phyloP scores from a whole-genome alignment of 1,140 invertebrate species.

The Proctacanthus coquilletti region DNA sequence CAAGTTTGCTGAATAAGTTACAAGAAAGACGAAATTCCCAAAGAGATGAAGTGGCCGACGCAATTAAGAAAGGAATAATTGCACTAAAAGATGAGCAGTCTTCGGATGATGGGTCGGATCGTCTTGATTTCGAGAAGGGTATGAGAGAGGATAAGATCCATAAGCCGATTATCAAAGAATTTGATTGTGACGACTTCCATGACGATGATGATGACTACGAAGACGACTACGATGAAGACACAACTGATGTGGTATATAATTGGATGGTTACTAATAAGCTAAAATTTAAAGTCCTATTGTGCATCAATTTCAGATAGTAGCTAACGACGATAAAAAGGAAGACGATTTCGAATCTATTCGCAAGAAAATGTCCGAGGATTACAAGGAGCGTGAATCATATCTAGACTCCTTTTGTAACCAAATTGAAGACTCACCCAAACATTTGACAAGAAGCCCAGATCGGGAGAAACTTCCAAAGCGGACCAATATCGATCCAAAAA shows the following conservation, averaged over 20 bases:
- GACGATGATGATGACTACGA: not conserved
- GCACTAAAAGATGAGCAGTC: no score
- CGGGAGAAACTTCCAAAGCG: conserved; percentile 17
- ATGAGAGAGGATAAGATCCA: no score
- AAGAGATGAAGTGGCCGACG: no score
- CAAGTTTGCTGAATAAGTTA: no score
- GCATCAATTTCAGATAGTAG: not conserved
- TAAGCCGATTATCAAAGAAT: no score
- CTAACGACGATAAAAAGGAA: not conserved
- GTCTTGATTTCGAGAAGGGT: no score
- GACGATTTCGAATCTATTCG: conserved; percentile 11
- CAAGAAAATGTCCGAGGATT: conserved; percentile 23
- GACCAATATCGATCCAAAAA: conserved; percentile 23
- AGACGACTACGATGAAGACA: not conserved
- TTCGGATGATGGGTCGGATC: no score
- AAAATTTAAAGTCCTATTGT: no score
- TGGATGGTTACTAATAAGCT: not conserved
- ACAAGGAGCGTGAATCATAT: conserved; percentile 23
- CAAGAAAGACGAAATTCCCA: no score
- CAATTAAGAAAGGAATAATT: no score
- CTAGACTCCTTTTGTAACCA: conserved; percentile 20
- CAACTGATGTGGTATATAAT: not conserved
- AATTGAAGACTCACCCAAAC: no score
- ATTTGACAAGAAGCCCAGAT: conserved; percentile 14
- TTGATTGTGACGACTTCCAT: not conserved